Conservation (phyloP, 2,888 invertebrate genomes). For the Chymomyza procnemis region DNA sequence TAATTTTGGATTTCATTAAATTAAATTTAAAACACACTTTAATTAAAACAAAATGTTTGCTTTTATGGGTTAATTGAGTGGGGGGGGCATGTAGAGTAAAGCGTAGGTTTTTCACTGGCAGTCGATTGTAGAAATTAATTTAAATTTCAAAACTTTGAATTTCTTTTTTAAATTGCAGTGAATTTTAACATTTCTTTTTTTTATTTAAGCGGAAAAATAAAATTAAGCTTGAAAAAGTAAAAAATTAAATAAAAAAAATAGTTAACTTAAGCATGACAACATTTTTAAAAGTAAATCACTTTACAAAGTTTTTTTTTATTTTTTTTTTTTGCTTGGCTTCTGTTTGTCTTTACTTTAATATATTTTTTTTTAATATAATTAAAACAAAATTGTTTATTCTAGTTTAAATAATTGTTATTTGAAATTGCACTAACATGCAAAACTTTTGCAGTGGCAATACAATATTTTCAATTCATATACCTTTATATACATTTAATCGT, state of each 20-base stretch:
- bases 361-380: conserved; percentile 1
- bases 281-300: neutral
- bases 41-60: conserved; percentile 6
- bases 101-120: neutral
- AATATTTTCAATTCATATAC: neutral
- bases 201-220: neutral
- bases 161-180: neutral
- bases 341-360: conserved; percentile 43
- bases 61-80: neutral
- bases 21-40: conserved; percentile 49
- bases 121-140: neutral
- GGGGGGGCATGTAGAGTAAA: neutral
- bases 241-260: conserved; percentile 16
- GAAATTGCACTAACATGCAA: neutral
- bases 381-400: conserved; percentile 7
- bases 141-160: neutral
- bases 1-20: conserved; percentile 34
- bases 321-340: conserved; percentile 39
- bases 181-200: neutral
- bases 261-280: too few species aligned
- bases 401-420: neutral
- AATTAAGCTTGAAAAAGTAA: neutral
- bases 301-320: neutral
- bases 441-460: neutral
- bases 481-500: conserved; percentile 21